Base-by-base conservation (phyloP, 2,113 vertebrate genomes). In the Pteropus alecto region DNA sequence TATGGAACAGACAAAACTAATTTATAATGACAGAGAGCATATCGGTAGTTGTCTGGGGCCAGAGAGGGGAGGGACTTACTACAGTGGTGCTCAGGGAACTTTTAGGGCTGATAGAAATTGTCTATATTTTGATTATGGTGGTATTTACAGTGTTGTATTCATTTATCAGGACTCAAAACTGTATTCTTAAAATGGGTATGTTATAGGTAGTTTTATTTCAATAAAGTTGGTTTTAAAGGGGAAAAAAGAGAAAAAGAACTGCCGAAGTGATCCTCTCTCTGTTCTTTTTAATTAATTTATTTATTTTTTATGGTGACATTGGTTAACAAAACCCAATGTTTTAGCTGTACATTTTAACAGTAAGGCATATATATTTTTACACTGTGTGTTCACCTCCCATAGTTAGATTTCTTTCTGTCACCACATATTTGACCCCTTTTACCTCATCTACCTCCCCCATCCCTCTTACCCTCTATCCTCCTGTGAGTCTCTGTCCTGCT, bases 171-270 rank as follows among this genome's bases (percentile, higher is more conserved):
- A 81, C 58, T 83, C 70, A 87, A 96, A 94, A 74, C 48, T 70
- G 38, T 51, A 87, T 46, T 30, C 63, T 74, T 93, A 51, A 78
- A 87, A 60, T 92, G 24, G 43, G 2, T 83, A 38, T 77, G 60
- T 19, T 48, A 22, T 87, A n/a, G 46, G 7, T 77, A 83, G 46
- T 93, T 88, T 15, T 33, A 77, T 77, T 85, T 87, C 67, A 92
- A 92, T 88, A 93, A 71, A 76, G 38, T 87, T 97, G 33, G 35
- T 84, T 84, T 94, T 91, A 48, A 94, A 79, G 33, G 4, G 4
- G 35, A 48, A 88, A 67, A 28, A 8, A 48, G 5, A n/a, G 68
- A 48, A 60, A 71, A 54, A 41, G 21, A 63, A 68, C 14, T 38
- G 35, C 41, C 67, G 28, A 70, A 74, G 13, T 89, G 68, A 68